phyloP scores from a whole-genome alignment of 2,113 vertebrate species.

The Eonycteris spelaea region DNA sequence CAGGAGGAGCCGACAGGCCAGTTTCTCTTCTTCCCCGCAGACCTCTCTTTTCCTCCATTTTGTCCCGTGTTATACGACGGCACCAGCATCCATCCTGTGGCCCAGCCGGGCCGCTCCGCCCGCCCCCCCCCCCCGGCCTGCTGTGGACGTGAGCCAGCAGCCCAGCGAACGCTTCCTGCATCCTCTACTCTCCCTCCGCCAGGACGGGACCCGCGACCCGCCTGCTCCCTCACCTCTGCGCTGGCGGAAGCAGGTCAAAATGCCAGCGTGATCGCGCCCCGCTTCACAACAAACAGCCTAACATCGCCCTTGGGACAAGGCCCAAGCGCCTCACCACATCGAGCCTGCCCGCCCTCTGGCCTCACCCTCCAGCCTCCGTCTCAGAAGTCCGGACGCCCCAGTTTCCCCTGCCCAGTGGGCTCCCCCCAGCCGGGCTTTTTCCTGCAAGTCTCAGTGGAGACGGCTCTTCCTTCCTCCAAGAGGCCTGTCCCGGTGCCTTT shows the following conservation, averaged over 20 bases:
- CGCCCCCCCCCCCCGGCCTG: accelerated
- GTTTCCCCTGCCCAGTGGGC: background rate
- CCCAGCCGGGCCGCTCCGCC: background rate
- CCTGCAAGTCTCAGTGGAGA: background rate
- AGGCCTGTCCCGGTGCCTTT: background rate
- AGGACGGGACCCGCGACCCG: background rate
- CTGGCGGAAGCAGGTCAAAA: no score
- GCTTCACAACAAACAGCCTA: background rate
- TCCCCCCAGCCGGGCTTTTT: background rate
- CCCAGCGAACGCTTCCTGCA: accelerated
- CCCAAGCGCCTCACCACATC: accelerated
- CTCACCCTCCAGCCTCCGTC: accelerated
- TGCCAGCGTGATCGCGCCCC: background rate
- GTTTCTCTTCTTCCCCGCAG: background rate
- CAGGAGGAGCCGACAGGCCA: no score
- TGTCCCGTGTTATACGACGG: background rate
- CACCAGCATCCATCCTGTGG: accelerated
- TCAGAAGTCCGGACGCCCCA: no score
- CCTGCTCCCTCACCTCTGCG: background rate
- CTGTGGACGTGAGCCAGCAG: accelerated
- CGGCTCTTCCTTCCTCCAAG: background rate
- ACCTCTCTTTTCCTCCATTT: background rate
- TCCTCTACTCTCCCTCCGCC: background rate
- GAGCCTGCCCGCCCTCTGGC: accelerated
- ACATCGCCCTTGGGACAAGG: background rate